These are phyloP conservation scores for Agonopterix arenella DNA, from an alignment of 2,888 invertebrate genomes.

Conservation along the genomic window DNA sequence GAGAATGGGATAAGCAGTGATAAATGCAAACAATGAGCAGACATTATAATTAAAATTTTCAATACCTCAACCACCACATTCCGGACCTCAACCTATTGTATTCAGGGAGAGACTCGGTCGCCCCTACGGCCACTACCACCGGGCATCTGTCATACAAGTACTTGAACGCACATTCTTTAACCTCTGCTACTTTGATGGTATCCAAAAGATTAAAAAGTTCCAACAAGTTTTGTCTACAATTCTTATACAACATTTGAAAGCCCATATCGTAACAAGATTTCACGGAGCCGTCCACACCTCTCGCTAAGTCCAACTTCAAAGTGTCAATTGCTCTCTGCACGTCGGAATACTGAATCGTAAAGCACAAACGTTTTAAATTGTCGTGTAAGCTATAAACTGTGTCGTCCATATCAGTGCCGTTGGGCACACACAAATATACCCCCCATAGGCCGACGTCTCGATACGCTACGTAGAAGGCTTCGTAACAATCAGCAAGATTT, in stretches of 20 bases:
- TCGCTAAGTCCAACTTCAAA: conserved; percentile 39
- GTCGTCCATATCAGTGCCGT: conserved; percentile 40
- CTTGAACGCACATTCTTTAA: conserved; percentile 22
- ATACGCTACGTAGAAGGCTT: conserved; percentile 61
- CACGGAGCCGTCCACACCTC: conserved; percentile 29
- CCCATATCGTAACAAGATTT: conserved; percentile 51
- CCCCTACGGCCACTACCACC: conserved; percentile 56
- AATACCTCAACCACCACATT: conserved; percentile 44
- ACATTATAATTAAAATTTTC: not conserved
- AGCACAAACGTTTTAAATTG: conserved; percentile 55
- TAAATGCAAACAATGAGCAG: no score
- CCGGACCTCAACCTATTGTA: conserved; percentile 46
- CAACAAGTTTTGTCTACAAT: conserved; percentile 25
- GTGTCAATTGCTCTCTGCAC: conserved; percentile 39
- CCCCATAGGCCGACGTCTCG: conserved; percentile 66
- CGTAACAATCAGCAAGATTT: conserved; percentile 47
- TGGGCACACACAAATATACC: conserved; percentile 48
- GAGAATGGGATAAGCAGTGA: no score
- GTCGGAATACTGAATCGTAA: conserved; percentile 31
- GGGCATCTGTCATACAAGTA: conserved; percentile 62
- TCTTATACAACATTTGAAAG: conserved; percentile 39
- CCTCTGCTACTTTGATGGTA: conserved; percentile 5
- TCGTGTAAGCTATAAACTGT: conserved; percentile 47
- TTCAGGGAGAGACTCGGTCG: conserved; percentile 55
- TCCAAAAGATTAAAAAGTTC: conserved; percentile 12